Conservation (phyloP, 2,797 vertebrate species). For the Anas capensis region DNA sequence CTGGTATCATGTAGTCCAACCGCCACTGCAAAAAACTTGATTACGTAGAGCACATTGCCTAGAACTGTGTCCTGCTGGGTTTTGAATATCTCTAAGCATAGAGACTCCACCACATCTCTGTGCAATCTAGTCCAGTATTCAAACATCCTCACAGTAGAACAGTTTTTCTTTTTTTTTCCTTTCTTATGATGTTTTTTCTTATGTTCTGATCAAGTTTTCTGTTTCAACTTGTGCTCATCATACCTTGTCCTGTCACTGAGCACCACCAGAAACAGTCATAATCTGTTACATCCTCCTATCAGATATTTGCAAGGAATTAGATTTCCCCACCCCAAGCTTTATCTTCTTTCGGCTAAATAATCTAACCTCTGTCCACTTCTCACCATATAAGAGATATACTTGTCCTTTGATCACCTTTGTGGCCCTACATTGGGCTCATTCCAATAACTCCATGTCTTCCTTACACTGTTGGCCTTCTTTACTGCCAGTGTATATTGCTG, state of each 20-base stretch:
- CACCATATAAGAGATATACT: neutral
- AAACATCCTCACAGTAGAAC: neutral
- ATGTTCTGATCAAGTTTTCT: neutral
- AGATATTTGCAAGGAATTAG: neutral
- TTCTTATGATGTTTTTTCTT: neutral
- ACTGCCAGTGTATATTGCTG: neutral
- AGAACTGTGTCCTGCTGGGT: neutral
- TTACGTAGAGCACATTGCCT: neutral
- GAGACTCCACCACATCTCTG: neutral
- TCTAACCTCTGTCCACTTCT: neutral
- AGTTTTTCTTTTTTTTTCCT: too few relatives aligned
- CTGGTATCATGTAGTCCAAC: neutral
- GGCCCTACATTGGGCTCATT: neutral
- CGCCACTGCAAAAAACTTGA: neutral
- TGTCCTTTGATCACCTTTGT: neutral
- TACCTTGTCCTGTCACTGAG: neutral
- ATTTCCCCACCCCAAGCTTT: neutral
- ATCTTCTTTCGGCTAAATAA: neutral
- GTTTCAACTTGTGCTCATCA: neutral
- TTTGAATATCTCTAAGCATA: neutral
- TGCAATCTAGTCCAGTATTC: neutral
- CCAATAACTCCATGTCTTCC: neutral
- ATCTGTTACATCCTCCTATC: neutral
- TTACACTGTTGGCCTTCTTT: neutral
- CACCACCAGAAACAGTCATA: neutral